Base-by-base conservation (phyloP, 2,888 invertebrate genomes). In the Carterocephalus palaemon region DNA sequence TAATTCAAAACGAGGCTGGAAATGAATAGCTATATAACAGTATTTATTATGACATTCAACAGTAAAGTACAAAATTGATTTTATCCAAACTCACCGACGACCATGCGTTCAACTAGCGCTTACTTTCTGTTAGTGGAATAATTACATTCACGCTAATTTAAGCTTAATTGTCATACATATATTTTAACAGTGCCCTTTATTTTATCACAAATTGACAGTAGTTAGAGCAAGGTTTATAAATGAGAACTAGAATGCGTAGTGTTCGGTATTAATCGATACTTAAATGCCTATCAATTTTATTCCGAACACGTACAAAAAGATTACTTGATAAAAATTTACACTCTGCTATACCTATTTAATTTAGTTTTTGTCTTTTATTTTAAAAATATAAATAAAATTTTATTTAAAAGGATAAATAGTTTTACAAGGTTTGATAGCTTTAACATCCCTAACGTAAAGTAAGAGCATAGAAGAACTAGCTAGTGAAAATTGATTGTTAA, bases 61-160 rank as follows among this genome's bases (percentile, higher is more conserved):
- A 73, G 74, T 82, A 84, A 81, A 78, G 77, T 78, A 79, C 75
- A 77, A 75, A 83, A 80, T 84, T 79, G 76, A 83, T 83, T 78
- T 78, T 75, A 79, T 81, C 81, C 71, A 66, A 63, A 56, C 57
- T 66, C 66, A 67, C 63, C 63, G 64, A 67, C 67, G 73, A 65
- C 69, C 68, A 70, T 77, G 70, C 67, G 70, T 75, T 64, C 66
- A 69, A 75, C 54, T 48, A 60, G 60, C 49, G 60, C 20, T 29
- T 36, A 29, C 4, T 2, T 7, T 4, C 4, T 15, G 12, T 19
- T 9, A 24, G 15, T 22, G 19, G 26, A 34, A 28, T 41, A 24
- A 37, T 39, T 48, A 39, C 22, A 17, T 34, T 43, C 17, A 32
- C 20, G 41, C 37, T 47, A 51, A 37, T 38, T 61, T 62, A 60